Base-by-base conservation (phyloP, 2,113 vertebrate genomes). In the Ascaphus truei region DNA sequence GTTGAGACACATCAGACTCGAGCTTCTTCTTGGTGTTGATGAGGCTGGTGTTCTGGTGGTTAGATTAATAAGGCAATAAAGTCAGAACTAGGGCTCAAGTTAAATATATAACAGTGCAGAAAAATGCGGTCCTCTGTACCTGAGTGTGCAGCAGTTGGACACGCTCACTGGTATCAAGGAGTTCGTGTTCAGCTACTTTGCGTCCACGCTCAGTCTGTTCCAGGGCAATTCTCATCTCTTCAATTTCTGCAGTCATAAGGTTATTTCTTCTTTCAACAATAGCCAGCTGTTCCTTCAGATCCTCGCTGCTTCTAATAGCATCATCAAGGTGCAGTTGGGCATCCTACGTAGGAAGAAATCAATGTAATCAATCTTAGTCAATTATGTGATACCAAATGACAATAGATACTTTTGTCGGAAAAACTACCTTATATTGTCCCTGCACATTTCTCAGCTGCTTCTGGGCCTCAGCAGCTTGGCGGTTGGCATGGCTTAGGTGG, bases 181-280 rank as follows among this genome's bases (percentile, higher is more conserved):
- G 84, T 66, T 97, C 94, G 74, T 96, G 93, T 61, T 98, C 95
- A 1, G 94, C 89, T 45, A 91, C 0, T 47, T 94, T 93, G 11
- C 90, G 82, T 0, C 74, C 78, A 50, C 85, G 39, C 81, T 96
- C 93, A 0, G 86, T 92, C 74, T 96, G 93, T 63, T 96, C 94
- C 64, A 96, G 82, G 1, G 93, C 83, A 23, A 87, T 89, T 37
- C 78, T 76, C 29, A 92, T 83, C 76, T 93, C 90, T 68, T 93
- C 91, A 29, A 91, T 25, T 79, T 93, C 92, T 0, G 88, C 90
- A 80, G 87, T 83, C 81, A 92, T 65, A 68, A 92, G 82, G 75
- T 72, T 82, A 71, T 80, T 86, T 72, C 90, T 85, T 76, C 83
- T 86, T 73, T 92, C 92, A 72, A 85, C 62, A 0, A 91, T 84